Evolutionary conservation across 92 coral and sea anemone species (phyloP).

Genomic region (Heteractis magnifica): DNA sequence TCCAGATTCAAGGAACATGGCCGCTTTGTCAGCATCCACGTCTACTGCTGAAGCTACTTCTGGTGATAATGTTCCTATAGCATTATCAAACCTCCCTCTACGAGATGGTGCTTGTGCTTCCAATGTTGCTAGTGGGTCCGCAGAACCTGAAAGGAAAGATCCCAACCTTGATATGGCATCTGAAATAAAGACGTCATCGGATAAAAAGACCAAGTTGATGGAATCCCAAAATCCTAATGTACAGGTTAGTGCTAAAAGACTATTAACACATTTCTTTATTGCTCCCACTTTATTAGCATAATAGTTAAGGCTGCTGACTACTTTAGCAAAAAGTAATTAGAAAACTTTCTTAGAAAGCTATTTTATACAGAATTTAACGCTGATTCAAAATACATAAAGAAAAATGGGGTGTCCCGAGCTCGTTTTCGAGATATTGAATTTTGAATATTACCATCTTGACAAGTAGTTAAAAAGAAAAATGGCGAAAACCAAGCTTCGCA

Average conservation of each 20-base stretch:
- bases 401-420: no score
- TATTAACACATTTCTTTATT: no score
- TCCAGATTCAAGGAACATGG: not conserved
- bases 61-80: not conserved
- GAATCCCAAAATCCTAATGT: conserved; percentile 15
- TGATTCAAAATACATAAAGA: no score
- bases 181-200: conserved; percentile 10
- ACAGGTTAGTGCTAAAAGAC: not conserved
- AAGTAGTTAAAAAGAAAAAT: no score
- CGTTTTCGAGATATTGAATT: no score
- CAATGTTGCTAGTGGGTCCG: not conserved
- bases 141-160: not conserved
- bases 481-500: no score
- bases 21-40: not conserved
- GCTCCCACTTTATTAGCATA: no score
- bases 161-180: conserved; percentile 16
- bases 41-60: not conserved
- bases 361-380: no score
- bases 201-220: not conserved
- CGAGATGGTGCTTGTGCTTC: not conserved
- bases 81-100: not conserved
- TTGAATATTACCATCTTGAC: no score
- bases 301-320: no score
- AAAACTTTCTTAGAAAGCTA: no score
- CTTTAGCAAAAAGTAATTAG: no score